Evolutionary conservation across 64 coral and sea anemone species (phyloP), one percentile per base, ranked within the genome.

Genomic region (Trachythela sp.): DNA sequence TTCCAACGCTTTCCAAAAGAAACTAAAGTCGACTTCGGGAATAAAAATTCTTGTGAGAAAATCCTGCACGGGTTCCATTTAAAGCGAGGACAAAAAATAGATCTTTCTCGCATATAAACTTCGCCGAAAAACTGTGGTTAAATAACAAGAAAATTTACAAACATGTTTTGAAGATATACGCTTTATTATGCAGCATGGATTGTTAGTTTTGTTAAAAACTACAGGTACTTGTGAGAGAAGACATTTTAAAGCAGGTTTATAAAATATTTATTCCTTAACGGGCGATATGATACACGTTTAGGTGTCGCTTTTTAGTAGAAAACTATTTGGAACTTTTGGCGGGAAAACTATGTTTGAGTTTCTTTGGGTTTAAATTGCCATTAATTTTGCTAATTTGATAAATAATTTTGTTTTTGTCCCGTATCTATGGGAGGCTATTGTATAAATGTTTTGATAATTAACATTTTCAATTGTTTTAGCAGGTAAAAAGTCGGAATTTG

Each of bases 41-140:
- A 18, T 18, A 22, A 80, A 80, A 39, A 15, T 80, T 30, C 75
- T 8, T 35, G 75, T 34, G 8, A 80, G 33, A 36, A 80, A 80
- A 34, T 80, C 75, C 20, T 80, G 75, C 30, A 80, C 9, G 75
- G 75, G 75, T 35, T 80, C 75, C 75, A 80, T 80, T 37, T 9
- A 64, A 64, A 64, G 22, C 49, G 22, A 20, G 24, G 0, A 59
- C 24, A 6, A 24, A 64, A 64, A 64, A 17, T 9, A 64, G 20
- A 20, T 2, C 26, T 27, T 64, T 52, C 22, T 52, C 56, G 8
- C 0, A 22, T 64, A 64, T n/a, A 64, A 64, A 0, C 22, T 64
- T 64, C 15, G 56, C 56, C 20, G 20, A 64, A 20, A 64, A 64
- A 64, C 56, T 64, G 24, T 0, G 20, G 56, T 24, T 64, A n/a